phyloP scores from a whole-genome alignment of 2,888 invertebrate species.

The Lasioglossum vierecki region DNA sequence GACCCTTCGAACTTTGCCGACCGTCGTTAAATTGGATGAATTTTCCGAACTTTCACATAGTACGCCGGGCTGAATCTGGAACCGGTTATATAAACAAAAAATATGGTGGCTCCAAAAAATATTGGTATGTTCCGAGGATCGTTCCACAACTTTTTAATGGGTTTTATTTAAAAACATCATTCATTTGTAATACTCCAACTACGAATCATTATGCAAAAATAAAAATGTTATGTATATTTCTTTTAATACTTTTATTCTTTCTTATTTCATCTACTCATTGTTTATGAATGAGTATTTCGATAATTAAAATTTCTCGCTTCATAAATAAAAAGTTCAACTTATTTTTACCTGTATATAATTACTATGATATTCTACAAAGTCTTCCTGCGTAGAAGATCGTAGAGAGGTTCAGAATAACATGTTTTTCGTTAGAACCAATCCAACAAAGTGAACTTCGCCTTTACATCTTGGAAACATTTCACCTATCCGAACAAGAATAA shows the following conservation, averaged over 20 bases:
- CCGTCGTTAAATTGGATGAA: constrained; percentile 31
- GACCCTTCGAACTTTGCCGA: constrained; percentile 45
- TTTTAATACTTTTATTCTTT: not conserved
- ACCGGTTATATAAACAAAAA: not conserved
- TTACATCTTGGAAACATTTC: not conserved
- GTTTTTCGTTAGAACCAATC: not conserved
- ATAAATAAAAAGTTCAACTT: not conserved
- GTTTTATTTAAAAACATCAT: not conserved
- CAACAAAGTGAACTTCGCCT: not conserved
- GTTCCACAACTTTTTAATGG: not conserved
- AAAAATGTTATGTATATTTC: not conserved
- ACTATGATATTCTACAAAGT: not conserved
- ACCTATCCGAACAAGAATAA: not conserved
- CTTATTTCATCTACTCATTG: not conserved
- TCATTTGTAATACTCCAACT: not conserved
- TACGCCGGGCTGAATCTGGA: not conserved
- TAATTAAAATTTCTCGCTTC: no score
- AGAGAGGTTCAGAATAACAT: not conserved
- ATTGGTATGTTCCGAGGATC: not conserved
- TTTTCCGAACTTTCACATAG: constrained; percentile 17
- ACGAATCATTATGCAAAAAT: not conserved
- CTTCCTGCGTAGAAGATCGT: not conserved
- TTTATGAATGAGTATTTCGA: no score
- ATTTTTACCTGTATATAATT: not conserved
- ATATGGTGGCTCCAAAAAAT: not conserved